phyloP scores from a whole-genome alignment of 2,888 invertebrate species.

The Congeria kusceri region DNA sequence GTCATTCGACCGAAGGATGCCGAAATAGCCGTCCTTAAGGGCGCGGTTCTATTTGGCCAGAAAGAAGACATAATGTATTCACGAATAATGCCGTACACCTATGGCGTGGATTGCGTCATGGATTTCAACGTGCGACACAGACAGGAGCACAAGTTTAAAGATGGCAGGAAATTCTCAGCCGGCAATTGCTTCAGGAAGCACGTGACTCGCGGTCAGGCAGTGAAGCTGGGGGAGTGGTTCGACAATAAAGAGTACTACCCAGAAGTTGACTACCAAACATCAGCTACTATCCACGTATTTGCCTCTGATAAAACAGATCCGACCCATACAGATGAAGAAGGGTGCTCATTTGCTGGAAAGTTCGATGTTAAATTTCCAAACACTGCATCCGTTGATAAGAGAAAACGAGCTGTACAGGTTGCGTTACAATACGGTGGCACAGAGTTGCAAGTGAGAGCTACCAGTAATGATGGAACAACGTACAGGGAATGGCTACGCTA shows the following conservation, averaged over 20 bases:
- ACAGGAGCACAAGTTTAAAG: conserved; percentile 30
- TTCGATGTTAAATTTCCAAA: conserved; percentile 38
- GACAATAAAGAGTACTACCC: conserved; percentile 38
- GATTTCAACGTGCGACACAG: conserved; percentile 33
- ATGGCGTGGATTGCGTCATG: conserved; percentile 52
- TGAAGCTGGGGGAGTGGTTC: conserved; percentile 45
- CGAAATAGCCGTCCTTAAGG: conserved; percentile 47
- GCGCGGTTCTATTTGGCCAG: conserved; percentile 56
- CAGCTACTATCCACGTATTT: conserved; percentile 25
- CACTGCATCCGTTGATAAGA: background rate
- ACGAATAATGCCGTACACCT: conserved; percentile 47
- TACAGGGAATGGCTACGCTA: no score
- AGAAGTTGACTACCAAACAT: conserved; percentile 23
- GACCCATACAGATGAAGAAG: conserved; percentile 43
- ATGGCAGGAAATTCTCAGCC: conserved; percentile 21
- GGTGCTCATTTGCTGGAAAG: conserved; percentile 43
- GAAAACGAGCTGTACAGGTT: conserved; percentile 32
- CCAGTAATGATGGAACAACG: background rate
- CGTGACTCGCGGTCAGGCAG: conserved; percentile 38
- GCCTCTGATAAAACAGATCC: conserved; percentile 43
- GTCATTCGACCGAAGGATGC: conserved; percentile 36
- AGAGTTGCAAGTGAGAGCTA: conserved; percentile 34
- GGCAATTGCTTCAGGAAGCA: conserved; percentile 46
- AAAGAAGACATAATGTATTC: conserved; percentile 48
- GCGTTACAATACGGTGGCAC: conserved; percentile 49